Evolutionary conservation across 2,113 vertebrate species (phyloP).

Genomic region (Podarcis raffonei): DNA sequence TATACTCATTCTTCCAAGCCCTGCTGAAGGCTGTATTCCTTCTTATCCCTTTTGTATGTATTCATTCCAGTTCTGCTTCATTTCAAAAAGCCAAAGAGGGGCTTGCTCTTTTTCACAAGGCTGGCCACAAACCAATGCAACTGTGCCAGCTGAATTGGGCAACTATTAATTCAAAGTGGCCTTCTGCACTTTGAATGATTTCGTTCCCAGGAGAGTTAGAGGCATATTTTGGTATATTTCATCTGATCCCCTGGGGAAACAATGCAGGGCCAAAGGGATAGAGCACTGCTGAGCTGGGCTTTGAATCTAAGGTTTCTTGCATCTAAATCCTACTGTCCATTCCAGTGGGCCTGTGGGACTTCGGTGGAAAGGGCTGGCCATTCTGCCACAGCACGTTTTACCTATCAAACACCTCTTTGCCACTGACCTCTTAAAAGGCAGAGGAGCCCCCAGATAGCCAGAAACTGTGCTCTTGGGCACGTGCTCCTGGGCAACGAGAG

Average conservation of each 20-base stretch:
- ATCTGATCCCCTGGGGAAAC: not conserved
- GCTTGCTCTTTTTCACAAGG: not conserved
- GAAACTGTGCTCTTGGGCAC: not conserved
- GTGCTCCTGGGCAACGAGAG: not conserved
- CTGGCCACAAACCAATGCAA: not conserved
- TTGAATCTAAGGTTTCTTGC: not conserved
- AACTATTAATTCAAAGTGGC: not conserved
- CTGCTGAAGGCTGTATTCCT: no score
- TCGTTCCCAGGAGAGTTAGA: not conserved
- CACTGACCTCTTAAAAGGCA: not conserved
- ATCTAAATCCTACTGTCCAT: no score
- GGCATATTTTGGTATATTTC: not conserved
- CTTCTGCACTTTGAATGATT: not conserved
- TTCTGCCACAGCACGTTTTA: no score
- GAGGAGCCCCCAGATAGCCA: not conserved
- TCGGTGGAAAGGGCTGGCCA: no score
- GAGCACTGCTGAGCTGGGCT: not conserved
- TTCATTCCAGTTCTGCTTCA: not conserved
- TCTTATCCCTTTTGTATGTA: not conserved
- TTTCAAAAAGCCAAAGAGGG: not conserved
- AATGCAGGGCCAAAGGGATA: not conserved
- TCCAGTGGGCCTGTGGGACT: not conserved
- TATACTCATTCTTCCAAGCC: no score
- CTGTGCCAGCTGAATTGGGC: no score
- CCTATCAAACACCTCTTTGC: not conserved